Conservation (phyloP, 2,113 vertebrate genomes). For the Osmerus eperlanus region DNA sequence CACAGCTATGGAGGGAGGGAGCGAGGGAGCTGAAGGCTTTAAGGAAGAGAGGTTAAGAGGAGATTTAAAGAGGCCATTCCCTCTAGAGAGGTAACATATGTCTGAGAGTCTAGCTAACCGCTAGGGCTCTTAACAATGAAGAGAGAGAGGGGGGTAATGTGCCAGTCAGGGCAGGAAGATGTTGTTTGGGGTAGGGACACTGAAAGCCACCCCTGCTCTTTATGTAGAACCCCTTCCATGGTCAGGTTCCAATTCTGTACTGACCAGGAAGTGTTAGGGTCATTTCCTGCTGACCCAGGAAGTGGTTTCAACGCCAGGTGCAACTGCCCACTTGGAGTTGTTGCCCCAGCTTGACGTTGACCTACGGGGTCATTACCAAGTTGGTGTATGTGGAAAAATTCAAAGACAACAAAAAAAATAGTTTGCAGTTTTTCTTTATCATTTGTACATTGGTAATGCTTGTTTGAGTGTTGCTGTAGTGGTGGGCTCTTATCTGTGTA, state of each 20-base stretch:
- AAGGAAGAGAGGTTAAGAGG: slow-evolving; percentile 13
- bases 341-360: slow-evolving; percentile 30
- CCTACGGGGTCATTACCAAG: slow-evolving; percentile 11
- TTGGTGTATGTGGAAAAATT: background rate
- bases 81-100: background rate
- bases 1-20: slow-evolving; percentile 22
- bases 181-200: background rate
- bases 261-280: background rate
- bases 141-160: background rate
- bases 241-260: background rate
- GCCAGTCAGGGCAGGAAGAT: too few species aligned
- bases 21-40: slow-evolving; percentile 40
- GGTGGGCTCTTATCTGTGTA: background rate
- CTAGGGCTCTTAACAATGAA: slow-evolving; percentile 23
- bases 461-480: slow-evolving; percentile 8
- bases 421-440: slow-evolving; percentile 3
- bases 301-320: slow-evolving; percentile 15
- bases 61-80: slow-evolving; percentile 14
- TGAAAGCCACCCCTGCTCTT: slow-evolving; percentile 7
- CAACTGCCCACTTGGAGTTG: slow-evolving; percentile 5
- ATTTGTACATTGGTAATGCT: slow-evolving; percentile 6
- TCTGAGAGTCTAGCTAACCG: background rate
- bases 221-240: background rate
- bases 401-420: background rate
- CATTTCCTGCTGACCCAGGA: slow-evolving; percentile 41